phyloP scores from a whole-genome alignment of 2,113 vertebrate genomes.

The Pseudolaguvia tuberculata region DNA sequence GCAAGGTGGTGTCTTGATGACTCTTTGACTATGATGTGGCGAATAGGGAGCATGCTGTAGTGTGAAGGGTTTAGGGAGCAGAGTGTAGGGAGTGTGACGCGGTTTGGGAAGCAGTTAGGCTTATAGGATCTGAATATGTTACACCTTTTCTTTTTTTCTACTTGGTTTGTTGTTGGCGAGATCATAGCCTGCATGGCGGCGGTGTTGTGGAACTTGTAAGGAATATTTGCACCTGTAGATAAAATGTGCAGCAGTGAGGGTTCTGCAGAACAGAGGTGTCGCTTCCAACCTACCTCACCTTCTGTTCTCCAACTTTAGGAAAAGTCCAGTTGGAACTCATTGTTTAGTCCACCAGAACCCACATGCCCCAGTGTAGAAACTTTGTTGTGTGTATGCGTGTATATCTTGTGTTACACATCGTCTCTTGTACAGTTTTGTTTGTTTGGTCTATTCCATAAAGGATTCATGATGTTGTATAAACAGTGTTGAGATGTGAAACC shows the following conservation, averaged over 20 bases:
- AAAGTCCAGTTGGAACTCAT: slow-evolving; percentile 25
- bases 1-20: background rate
- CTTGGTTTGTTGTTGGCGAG: background rate
- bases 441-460: too few species aligned
- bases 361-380: slow-evolving; percentile 1
- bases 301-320: slow-evolving; percentile 15
- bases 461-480: too few species aligned
- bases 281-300: slow-evolving; percentile 27
- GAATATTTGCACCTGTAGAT: background rate
- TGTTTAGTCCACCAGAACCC: slow-evolving; percentile 24
- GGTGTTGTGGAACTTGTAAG: background rate
- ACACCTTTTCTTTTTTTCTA: background rate
- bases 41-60: too few species aligned
- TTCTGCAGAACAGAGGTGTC: background rate
- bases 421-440: background rate
- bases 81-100: background rate
- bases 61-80: too few species aligned
- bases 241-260: background rate
- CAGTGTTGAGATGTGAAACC: background rate
- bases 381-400: slow-evolving; percentile 1
- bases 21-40: background rate
- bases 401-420: background rate
- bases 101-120: background rate
- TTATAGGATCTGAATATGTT: background rate
- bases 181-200: background rate